Percentiles rank a stretch among this genome's conserved stretches.
These are phyloP conservation scores for Gasteruption jaculator DNA, from an alignment of 2,888 invertebrate genomes.

Conservation along the genomic window DNA sequence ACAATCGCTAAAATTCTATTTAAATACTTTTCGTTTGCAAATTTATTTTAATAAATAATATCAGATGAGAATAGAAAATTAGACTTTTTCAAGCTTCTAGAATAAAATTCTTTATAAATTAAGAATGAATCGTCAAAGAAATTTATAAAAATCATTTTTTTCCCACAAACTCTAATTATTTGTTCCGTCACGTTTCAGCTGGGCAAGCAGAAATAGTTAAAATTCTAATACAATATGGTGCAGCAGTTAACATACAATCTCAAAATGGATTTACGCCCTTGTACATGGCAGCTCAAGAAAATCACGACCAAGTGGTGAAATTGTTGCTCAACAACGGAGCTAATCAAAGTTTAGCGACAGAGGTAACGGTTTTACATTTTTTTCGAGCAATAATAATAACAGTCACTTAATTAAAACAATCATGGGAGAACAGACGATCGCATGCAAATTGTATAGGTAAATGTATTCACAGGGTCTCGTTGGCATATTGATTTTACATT, in stretches of 20 bases:
- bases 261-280: conserved; percentile 97
- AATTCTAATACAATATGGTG: conserved; percentile 84
- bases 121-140: too few species aligned
- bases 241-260: conserved; percentile 94
- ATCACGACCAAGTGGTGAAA: conserved; percentile 89
- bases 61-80: background rate
- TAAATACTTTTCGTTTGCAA: too few species aligned
- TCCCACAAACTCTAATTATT: too few species aligned
- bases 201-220: conserved; percentile 93
- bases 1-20: too few species aligned
- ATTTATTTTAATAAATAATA: background rate
- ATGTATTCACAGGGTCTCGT: too few species aligned
- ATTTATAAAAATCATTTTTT: conserved; percentile 2
- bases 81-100: background rate
- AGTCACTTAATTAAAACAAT: background rate
- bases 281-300: conserved; percentile 98
- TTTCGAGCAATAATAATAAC: background rate
- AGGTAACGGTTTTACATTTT: conserved; percentile 58
- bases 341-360: conserved; percentile 93
- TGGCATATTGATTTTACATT: too few species aligned
- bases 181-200: too few species aligned
- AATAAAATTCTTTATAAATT: too few species aligned
- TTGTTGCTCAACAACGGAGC: conserved; percentile 88
- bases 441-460: too few species aligned
- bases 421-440: too few species aligned